Base-by-base conservation (phyloP, 2,113 vertebrate genomes). In the Pachypanchax playfairii region DNA sequence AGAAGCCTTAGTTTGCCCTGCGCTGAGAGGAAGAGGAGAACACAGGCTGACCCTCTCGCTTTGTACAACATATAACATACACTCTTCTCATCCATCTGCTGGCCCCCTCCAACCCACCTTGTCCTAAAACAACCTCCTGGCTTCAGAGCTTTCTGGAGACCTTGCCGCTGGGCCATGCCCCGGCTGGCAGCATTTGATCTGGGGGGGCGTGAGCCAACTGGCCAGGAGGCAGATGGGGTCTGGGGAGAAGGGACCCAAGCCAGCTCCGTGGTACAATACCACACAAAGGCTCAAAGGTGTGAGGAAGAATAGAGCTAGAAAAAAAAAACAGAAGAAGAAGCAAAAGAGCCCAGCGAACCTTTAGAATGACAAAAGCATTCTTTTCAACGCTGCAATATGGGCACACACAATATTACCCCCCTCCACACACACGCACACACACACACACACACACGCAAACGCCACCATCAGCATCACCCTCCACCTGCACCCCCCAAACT, bases 211-310 rank as follows among this genome's bases (percentile, higher is more conserved):
- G 76, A 79, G 85, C 90, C 92, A 92, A 89, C 87, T 93, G 91
- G 92, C 88, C 86, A 84, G 75, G 88, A 88, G 82, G 90, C 85
- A 91, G 86, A 88, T 84, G 72, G 87, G 89, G 89, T 87, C 87
- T 73, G 70, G 79, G 83, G 87, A 86, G 78, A 82, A 87, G 80
- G 87, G 87, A 89, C 60, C 80, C 74, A 25, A 85, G 89, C 90
- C 90, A 92, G 90, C 81, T 84, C 86, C 66, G 67, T 80, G 85
- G 77, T 86, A 90, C 87, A 91, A 88, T 89, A 71, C 82, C 72
- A 68, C 87, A 92, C 87, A 90, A 88, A 89, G 79, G 85, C 89
- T 91, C 91, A 93, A 91, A 91, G 88, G 88, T 92, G 89, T 89
- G 60, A 71, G 82, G 77, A 87, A 90, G 89, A 92, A 90, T 89